Evolutionary conservation across 2,113 vertebrate species (phyloP).

Genomic region (Tiliqua scincoides): DNA sequence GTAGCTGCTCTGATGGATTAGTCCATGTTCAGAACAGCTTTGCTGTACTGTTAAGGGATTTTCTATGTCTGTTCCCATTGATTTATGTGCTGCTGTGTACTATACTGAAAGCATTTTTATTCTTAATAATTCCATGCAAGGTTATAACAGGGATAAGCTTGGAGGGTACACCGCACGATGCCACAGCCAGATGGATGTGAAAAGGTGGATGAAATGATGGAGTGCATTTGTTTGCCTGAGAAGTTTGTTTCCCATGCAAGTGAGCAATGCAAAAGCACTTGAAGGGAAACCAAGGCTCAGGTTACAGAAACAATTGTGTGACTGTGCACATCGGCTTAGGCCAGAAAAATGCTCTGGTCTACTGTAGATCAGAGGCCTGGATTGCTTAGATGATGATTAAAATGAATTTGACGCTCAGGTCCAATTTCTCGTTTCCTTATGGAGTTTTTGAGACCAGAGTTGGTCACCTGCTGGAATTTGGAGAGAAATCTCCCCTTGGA

Average conservation of each 20-base stretch:
- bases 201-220: background rate
- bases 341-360: background rate
- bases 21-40: too few species aligned
- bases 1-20: too few species aligned
- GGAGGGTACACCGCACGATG: background rate
- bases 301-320: background rate
- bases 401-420: conserved; percentile 51
- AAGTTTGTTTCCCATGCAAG: conserved; percentile 15
- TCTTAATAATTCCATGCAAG: too few species aligned
- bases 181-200: background rate
- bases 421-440: conserved; percentile 51
- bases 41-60: too few species aligned
- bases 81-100: too few species aligned
- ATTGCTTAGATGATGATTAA: conserved; percentile 54
- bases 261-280: background rate
- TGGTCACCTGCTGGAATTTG: conserved; percentile 60
- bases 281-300: conserved; percentile 4
- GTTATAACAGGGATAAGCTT: background rate
- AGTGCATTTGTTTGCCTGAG: background rate
- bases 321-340: background rate
- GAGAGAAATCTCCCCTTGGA: conserved; percentile 56
- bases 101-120: too few species aligned
- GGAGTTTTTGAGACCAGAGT: conserved; percentile 53
- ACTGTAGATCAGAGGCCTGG: background rate
- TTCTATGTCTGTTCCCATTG: too few species aligned